Base-by-base conservation (phyloP, 37 sponge, comb jelly and placozoan species). In the Halichondria panicea region DNA sequence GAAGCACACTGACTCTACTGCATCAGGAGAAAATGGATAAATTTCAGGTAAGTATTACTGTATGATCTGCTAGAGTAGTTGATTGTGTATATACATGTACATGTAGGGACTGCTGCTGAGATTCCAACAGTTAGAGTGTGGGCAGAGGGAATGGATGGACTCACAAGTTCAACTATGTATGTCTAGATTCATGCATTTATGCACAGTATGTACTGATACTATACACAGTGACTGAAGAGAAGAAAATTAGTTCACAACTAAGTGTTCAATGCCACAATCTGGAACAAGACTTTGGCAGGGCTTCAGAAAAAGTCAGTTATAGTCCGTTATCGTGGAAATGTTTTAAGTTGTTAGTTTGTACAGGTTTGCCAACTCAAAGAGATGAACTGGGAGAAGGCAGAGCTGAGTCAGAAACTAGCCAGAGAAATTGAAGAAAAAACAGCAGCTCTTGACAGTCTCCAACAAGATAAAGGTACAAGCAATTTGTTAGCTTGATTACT, bases 101-200 rank as follows among this genome's bases (percentile, higher is more conserved):
- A n/a, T 60, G 46, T 18, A 84, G 85, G 81, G 63, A 31, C 68
- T 89, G 41, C 8, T 74, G 46, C 66, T 54, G 38, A 63, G 70
- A 32, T 83, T 80, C 44, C 36, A 75, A 19, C 53, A 48, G 46
- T 33, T 89, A 4, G 85, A 89, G 30, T 11, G 19, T 32, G 48
- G 46, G 27, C 38, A 59, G 45, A 30, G 12, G 8, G 70, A 69
- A 45, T 39, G 57, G 68, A 62, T 69, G 55, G 56, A 50, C 9
- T 60, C 8, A 25, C 62, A 60, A 60, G 25, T 11, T 60, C 8
- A 60, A 60, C 52, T 48, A 15, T 48, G 30, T 28, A 60, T 60
- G 24, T n/a, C 25, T n/a, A n/a, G n/a, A n/a, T n/a, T n/a, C n/a
- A n/a, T n/a, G n/a, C n/a, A n/a, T n/a, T n/a, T n/a, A n/a, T n/a